A percentile compares a stretch with the other conserved stretches of the same genome.
phyloP scores from a whole-genome alignment of 2,113 vertebrate genomes.

The Riparia riparia region DNA sequence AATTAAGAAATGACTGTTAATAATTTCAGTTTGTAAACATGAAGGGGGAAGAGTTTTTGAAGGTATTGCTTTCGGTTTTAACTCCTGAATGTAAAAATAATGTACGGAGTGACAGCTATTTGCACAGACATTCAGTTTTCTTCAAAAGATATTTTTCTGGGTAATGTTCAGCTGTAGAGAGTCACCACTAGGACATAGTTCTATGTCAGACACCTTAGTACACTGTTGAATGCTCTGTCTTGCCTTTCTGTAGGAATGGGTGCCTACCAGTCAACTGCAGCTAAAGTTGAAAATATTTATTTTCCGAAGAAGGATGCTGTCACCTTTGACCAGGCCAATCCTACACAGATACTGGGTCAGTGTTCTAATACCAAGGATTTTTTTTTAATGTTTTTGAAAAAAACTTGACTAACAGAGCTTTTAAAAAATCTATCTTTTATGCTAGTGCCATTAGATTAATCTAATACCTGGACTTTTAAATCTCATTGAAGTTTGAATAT shows the following conservation, averaged over 20 bases:
- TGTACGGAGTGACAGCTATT: not conserved
- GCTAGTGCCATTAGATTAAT: not conserved
- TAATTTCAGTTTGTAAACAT: not conserved
- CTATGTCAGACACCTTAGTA: not conserved
- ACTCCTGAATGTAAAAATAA: not conserved
- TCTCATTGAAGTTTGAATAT: not conserved
- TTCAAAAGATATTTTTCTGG: not conserved
- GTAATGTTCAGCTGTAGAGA: not conserved
- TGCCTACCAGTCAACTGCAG: slow-evolving; percentile 80
- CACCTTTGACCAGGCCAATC: slow-evolving; percentile 95
- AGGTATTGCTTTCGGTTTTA: not conserved
- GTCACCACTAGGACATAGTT: not conserved
- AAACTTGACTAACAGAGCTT: not conserved
- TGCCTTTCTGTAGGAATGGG: slow-evolving; percentile 78
- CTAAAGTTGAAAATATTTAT: slow-evolving; percentile 86
- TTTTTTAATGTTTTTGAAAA: not conserved
- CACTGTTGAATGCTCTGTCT: not conserved
- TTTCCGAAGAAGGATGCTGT: slow-evolving; percentile 95
- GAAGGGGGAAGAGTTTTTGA: not conserved
- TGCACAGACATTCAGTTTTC: not conserved
- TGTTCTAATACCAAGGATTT: slow-evolving; percentile 12
- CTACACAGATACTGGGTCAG: slow-evolving; percentile 89
- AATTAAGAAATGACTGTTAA: not conserved
- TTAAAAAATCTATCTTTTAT: not conserved
- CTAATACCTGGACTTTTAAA: not conserved